Base-by-base conservation (phyloP, 1,140 invertebrate species). In the Caenorhabditis latens region DNA sequence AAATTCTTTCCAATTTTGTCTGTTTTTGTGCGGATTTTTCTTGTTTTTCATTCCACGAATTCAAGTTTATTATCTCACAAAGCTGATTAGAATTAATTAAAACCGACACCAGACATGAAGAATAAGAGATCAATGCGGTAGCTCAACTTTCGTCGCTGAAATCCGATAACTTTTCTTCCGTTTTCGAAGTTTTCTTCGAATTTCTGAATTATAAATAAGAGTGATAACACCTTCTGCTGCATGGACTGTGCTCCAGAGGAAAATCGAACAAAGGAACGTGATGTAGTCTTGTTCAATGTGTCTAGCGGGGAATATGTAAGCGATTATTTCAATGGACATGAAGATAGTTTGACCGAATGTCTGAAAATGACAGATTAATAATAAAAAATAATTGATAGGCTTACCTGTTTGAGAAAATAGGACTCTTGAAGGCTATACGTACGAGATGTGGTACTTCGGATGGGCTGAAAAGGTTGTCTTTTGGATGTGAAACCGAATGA, bases 171-270 rank as follows among this genome's bases (percentile, higher is more conserved):
- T 65, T 42, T 42, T 65, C 61, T 65, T 65, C 61, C 61, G 61
- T 65, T 65, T 65, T 40, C 32, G 61, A 65, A 65, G 24, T 65
- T 65, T 65, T 42, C 61, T 32, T 8, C 61, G 21, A 42, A 65
- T 65, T 42, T 65, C 61, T 1, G 61, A 65, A 65, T 65, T 65
- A 16, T 65, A 65, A 14, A 65, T 65, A 13, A 65, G 32, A 7
- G 61, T 65, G 32, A 65, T 65, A 13, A 65, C 61, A 40, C 61
- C 61, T 65, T 65, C 61, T 21, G 61, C 61, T 8, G 61, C 61
- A 42, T 65, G 61, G n/a, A 65, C 40, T 14, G 61, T 65, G n/a
- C 61, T 40, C 61, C 61, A 65, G n/a, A 65, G 61, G 40, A 65
- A 65, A 9, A 16, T 40, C 1, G 61, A 65, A 42, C 21, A 65